A percentile compares a stretch with the other conserved stretches of the same genome.
Evolutionary conservation across 2,113 vertebrate genomes (phyloP).

Genomic region (Triplophysa tibetana): DNA sequence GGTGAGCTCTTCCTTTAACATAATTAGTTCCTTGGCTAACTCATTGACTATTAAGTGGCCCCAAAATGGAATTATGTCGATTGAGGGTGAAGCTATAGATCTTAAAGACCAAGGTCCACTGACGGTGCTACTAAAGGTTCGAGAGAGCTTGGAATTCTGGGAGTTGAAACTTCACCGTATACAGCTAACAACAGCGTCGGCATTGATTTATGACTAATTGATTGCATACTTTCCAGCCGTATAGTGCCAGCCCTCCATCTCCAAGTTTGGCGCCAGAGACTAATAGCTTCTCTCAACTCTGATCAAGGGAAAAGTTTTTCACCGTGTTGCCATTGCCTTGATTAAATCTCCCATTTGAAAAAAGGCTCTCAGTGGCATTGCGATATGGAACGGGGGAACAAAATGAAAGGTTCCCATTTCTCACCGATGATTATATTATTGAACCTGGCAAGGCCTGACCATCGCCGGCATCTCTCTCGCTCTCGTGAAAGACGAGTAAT

Average conservation of each 20-base stretch:
- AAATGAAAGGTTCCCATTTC: constrained; percentile 66
- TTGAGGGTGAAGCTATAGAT: not conserved
- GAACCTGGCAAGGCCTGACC: constrained; percentile 60
- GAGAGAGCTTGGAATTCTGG: not conserved
- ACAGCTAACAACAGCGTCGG: not conserved
- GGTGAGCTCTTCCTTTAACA: not conserved
- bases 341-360: constrained; percentile 67
- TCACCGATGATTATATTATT: constrained; percentile 64
- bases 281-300: constrained; percentile 64
- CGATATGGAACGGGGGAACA: constrained; percentile 39
- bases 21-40: not conserved
- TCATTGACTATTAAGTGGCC: not conserved
- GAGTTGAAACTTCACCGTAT: not conserved
- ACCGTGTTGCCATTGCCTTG: constrained; percentile 63
- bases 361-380: constrained; percentile 50
- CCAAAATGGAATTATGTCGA: not conserved
- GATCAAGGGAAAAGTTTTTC: constrained; percentile 62
- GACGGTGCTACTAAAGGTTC: not conserved
- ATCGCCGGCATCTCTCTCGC: constrained; percentile 33
- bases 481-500: constrained; percentile 16
- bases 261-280: constrained; percentile 41
- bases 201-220: constrained; percentile 43
- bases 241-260: constrained; percentile 21
- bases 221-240: constrained; percentile 25
- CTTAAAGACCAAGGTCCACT: not conserved